Evolutionary conservation across 2,113 vertebrate species (phyloP).

Genomic region (Leucopsar rothschildi): DNA sequence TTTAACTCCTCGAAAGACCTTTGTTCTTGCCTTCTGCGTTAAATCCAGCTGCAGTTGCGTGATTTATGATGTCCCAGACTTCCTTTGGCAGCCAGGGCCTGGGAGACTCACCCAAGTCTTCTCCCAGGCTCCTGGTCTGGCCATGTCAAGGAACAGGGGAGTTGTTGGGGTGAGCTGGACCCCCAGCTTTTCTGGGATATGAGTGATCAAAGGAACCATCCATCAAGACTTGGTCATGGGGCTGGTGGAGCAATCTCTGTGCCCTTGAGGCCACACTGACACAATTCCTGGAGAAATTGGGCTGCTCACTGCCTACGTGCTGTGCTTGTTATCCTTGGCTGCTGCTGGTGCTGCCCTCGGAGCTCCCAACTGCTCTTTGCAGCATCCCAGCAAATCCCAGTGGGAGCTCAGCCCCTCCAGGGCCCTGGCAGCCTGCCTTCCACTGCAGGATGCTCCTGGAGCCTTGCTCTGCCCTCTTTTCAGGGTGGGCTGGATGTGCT

Average conservation of each 20-base stretch:
- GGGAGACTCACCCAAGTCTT: neutral
- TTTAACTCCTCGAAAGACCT: neutral
- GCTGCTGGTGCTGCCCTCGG: neutral
- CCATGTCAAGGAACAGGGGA: rapidly evolving
- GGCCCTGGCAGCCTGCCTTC: neutral
- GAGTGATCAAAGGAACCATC: neutral
- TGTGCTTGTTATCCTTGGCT: neutral
- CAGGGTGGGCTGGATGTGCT: neutral
- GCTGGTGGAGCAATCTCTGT: rapidly evolving
- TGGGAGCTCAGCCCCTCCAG: rapidly evolving
- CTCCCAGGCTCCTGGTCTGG: neutral
- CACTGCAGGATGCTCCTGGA: rapidly evolving
- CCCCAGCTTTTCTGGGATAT: neutral
- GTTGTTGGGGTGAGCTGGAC: neutral
- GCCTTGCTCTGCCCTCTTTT: neutral
- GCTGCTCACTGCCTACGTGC: neutral
- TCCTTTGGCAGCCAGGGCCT: neutral
- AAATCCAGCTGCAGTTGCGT: neutral
- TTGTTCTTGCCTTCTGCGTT: neutral
- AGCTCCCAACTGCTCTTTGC: neutral
- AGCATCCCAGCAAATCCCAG: neutral
- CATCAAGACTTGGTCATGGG: rapidly evolving
- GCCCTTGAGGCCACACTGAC: neutral
- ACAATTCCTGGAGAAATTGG: neutral
- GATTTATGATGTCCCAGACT: neutral